Conservation (phyloP, 2,113 vertebrate genomes). For the Synchiropus splendidus region DNA sequence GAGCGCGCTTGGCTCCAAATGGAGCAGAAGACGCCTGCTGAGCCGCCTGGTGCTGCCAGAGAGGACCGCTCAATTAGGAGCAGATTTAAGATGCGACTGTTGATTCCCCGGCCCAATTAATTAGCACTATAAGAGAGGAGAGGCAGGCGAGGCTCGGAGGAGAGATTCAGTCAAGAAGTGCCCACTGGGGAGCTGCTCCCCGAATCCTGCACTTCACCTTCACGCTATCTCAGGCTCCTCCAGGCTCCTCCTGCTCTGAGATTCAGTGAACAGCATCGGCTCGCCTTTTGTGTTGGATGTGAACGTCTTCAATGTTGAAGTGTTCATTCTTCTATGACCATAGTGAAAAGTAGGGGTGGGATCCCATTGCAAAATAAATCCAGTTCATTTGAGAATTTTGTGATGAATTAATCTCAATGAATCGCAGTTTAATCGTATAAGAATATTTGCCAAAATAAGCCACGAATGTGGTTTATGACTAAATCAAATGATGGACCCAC, state of each 20-base stretch:
- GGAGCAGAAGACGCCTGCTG: constrained; percentile 73
- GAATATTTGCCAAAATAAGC: no score
- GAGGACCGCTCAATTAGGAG: constrained; percentile 74
- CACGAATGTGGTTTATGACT: no score
- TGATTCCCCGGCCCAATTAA: constrained; percentile 69
- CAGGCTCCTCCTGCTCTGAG: constrained; percentile 35
- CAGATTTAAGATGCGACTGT: constrained; percentile 66
- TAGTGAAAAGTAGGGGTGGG: no score
- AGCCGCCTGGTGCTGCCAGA: constrained; percentile 72
- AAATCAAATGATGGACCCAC: no score
- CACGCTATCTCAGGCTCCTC: constrained; percentile 41
- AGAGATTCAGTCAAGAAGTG: constrained; percentile 55
- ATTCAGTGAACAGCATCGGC: neutral
- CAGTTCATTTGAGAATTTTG: no score
- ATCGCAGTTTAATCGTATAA: no score
- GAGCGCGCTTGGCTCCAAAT: constrained; percentile 84
- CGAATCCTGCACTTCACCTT: constrained; percentile 40
- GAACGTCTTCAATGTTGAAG: no score
- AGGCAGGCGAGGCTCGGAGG: constrained; percentile 43
- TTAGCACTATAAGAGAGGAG: constrained; percentile 53
- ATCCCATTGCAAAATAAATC: no score
- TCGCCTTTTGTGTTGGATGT: no score
- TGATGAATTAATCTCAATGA: no score
- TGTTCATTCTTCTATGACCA: no score
- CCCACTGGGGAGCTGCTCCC: constrained; percentile 51